Evolutionary conservation across 2,888 invertebrate species (phyloP), one percentile per base, ranked within the genome.

Genomic region (Chymomyza caudatula): DNA sequence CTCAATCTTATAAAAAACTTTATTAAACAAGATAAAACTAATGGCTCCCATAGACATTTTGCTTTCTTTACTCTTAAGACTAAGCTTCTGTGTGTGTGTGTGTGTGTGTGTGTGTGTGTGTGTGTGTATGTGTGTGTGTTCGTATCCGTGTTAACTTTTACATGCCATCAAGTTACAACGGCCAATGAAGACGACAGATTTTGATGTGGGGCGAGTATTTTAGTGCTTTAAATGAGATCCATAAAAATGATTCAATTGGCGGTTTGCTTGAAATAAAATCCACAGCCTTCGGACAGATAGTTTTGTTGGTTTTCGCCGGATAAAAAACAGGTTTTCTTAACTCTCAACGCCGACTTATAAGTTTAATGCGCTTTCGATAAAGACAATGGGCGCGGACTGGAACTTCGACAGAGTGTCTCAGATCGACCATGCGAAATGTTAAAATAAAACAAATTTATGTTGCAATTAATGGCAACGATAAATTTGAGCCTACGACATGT

Each of bases 171-270:
- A n/a, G 51, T 69, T 74, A 71, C 67, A 71, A 61, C 71, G 71
- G 60, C 79, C 71, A 85, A 82, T 85, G 63, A 60, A 77, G 71
- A 64, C 64, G 85, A 77, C 87, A 71, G 76, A 65, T 71, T 71
- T 49, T 37, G 58, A 86, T 85, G 71, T 85, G 82, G 85, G 72
- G 76, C 71, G 79, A 78, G 68, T 86, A 78, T 69, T 70, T 86
- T 66, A 78, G 63, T 55, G 79, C 55, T 69, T 68, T 69, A 66
- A 85, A 85, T 83, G 70, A 76, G 69, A 63, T 61, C 52, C 71
- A 86, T 87, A 83, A 85, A 86, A 86, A 87, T 83, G 85, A 87
- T 83, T 83, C 83, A 83, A 83, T 83, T 86, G 87, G 64, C 71
- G 74, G 70, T 76, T 79, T 63, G 71, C 62, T 68, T 77, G 60